Base-by-base conservation (phyloP, 2,888 invertebrate genomes). In the Rapana venosa region DNA sequence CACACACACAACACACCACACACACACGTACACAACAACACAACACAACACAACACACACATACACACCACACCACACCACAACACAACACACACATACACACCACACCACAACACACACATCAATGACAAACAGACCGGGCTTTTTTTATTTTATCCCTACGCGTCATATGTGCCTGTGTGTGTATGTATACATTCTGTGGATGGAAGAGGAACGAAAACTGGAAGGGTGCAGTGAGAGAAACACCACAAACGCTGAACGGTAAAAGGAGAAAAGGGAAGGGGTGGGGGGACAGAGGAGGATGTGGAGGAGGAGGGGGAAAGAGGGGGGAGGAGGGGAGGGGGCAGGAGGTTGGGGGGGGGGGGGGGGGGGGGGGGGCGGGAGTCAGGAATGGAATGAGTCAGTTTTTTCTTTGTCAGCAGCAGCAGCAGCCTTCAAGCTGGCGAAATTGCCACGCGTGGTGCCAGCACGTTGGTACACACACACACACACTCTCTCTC, bases 371-470 rank as follows among this genome's bases (percentile, higher is more conserved):
- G n/a, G 30, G 74, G 13, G n/a, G 74, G n/a, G 30, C 8, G 0
- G 74, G 8, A 30, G 74, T 13, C 13, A 13, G n/a, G 13, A 74
- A n/a, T 47, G 36, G 83, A 83, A 83, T 83, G 83, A 83, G 83
- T 83, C 83, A 83, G 83, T 36, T 47, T 83, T 74, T 74, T 74
- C 74, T 74, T 36, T 83, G 83, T 83, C 83, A 83, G 83, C 11
- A 13, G 26, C 77, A 77, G 47, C 47, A 47, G 47, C 47, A 47
- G 47, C 47, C 74, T 66, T n/a, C 30, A 74, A 74, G 30, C 74
- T n/a, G 74, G 74, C 74, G n/a, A n/a, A n/a, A 47, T 47, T 74
- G 26, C 74, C 74, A 74, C n/a, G 74, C 13, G n/a, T n/a, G 74
- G 74, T n/a, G 30, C 74, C n/a, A 8, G 47, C 47, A 47, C 47